Base-by-base conservation (phyloP, 2,113 vertebrate species). In the Halichoeres trimaculatus region DNA sequence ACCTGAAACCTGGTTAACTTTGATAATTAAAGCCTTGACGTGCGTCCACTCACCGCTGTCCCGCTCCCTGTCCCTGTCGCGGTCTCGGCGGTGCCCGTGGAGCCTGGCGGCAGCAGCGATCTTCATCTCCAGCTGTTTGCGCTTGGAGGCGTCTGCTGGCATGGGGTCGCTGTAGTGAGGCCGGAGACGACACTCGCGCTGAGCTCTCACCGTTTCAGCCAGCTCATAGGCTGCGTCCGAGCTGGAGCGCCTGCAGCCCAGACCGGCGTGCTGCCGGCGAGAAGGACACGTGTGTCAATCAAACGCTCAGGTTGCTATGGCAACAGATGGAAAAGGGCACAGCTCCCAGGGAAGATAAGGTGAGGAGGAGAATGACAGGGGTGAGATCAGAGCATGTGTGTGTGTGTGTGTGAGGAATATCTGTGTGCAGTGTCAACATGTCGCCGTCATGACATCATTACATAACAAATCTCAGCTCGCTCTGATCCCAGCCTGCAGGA, bases 111-210 rank as follows among this genome's bases (percentile, higher is more conserved):
- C 95, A 0, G 94, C 94, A 0, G 95, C 95, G 1, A 96, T 97
- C 91, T 96, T 96, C 94, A 97, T 94, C 88, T 97, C 95, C 91
- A 96, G 93, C 92, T 97, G 95, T 90, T 96, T 96, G 85, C 96
- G 95, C 88, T 96, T 95, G 80, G 95, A 93, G 0, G 95, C 95
- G 74, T 96, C 94, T 0, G 95, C 93, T 0, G 95, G 94, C 96
- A 96, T 96, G 53, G 95, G 96, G 85, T 96, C 95, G 16, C 95
- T 96, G 93, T 95, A 95, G 89, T 97, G 95, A 0, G 95, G 94
- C 84, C 95, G 92, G 83, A 97, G 93, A 4, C 95, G 94, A 76
- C 95, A 95, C 87, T 95, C 95, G 13, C 96, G 93, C 93, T 95
- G 95, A 1, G 93, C 93, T 89, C 93, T 96, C 86, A 94, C 93